Conservation (phyloP, 2,888 invertebrate genomes). For the Agrotis segetum region DNA sequence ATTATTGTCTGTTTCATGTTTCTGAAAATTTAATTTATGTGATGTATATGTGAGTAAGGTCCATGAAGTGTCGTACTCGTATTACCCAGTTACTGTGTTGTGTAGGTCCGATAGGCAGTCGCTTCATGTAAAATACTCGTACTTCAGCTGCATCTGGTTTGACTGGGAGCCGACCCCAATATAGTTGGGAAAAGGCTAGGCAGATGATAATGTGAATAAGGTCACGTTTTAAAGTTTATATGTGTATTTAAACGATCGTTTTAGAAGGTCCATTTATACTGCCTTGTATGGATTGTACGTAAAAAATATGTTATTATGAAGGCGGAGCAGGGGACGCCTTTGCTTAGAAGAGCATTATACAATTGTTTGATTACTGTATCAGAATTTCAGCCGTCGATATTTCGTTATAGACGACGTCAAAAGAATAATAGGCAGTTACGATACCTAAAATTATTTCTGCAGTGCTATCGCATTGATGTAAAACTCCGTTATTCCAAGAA, state of each 20-base stretch:
- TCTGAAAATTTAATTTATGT: conserved; percentile 18
- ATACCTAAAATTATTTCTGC: conserved; percentile 11
- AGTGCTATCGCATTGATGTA: conserved; percentile 5
- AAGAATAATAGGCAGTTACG: conserved; percentile 20
- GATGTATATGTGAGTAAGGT: conserved; percentile 6
- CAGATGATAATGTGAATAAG: too few relatives aligned
- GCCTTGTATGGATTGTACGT: too few relatives aligned
- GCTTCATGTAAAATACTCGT: too few relatives aligned
- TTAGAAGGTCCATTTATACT: neutral
- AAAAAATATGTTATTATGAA: too few relatives aligned
- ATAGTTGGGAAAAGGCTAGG: too few relatives aligned
- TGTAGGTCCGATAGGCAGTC: too few relatives aligned
- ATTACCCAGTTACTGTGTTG: too few relatives aligned
- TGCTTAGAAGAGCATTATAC: too few relatives aligned
- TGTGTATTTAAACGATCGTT: neutral
- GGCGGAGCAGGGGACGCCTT: too few relatives aligned
- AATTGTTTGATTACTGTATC: neutral
- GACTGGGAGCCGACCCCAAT: too few relatives aligned
- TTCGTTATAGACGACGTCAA: conserved; percentile 1
- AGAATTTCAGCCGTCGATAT: neutral
- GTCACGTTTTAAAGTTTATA: neutral
- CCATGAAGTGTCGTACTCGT: too few relatives aligned
- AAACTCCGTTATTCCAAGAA: conserved; percentile 40
- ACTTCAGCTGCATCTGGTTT: too few relatives aligned
- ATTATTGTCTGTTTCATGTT: conserved; percentile 18